Evolutionary conservation across 2,888 invertebrate genomes (phyloP), one percentile per base, ranked within the genome.

Genomic region (Rhamnusium bicolor): DNA sequence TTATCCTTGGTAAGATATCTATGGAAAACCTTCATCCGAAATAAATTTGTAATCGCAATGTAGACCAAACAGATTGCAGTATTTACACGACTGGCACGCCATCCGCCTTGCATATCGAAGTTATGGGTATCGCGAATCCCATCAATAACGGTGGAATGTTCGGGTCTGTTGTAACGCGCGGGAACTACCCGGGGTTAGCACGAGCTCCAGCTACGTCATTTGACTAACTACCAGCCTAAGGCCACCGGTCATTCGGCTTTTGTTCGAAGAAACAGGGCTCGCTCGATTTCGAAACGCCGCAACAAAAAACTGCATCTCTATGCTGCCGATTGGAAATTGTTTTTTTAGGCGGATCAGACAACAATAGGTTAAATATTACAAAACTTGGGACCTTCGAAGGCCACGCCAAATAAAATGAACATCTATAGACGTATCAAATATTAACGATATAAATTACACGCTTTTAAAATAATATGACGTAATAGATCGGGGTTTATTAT

Each of bases 131-230:
- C 69, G 70, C 65, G 65, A 49, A 49, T 69, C 69, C 66, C 73
- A 69, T 73, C 73, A 58, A 73, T 73, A 73, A 73, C 68, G 69
- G 72, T 27, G 61, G 49, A 69, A 53, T 24, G 54, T 56, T 56
- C 54, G 54, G 54, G 54, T 56, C 54, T 56, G 54, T 56, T 56
- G 27, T 16, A 56, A n/a, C 54, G 54, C 74, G 74, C 74, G 76
- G 77, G 77, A 77, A 77, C 75, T 73, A 77, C 77, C 77, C 72
- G 77, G 75, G 77, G 77, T 70, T 71, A 77, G 77, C 77, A 77
- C 77, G 77, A 74, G 74, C 69, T 69, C 67, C 53, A 29, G 27
- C 54, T 24, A 56, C 54, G 54, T 56, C 54, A 56, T 71, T 67
- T 61, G 66, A 71, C 60, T 71, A 71, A 71, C 66, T 67, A 60